phyloP scores from a whole-genome alignment of 2,113 vertebrate species.

The Hypomesus transpacificus region DNA sequence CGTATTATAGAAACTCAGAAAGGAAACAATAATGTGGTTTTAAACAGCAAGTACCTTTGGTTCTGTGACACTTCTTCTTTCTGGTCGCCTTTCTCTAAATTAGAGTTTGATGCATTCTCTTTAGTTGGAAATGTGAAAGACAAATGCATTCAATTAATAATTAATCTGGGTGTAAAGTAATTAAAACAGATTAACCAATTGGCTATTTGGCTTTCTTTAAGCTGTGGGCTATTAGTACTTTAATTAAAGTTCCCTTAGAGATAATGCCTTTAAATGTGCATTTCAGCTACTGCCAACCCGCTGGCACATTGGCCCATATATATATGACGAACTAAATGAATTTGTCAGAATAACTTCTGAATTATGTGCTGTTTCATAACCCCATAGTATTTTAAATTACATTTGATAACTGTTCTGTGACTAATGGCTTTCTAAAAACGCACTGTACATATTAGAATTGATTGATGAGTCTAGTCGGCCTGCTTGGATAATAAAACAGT shows the following conservation, averaged over 20 bases:
- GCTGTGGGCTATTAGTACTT: constrained; percentile 43
- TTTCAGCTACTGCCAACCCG: not conserved
- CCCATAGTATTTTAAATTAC: constrained; percentile 26
- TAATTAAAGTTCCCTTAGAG: constrained; percentile 55
- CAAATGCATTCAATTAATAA: constrained; percentile 41
- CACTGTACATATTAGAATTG: constrained; percentile 1
- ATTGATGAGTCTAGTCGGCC: not conserved
- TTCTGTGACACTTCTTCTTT: not conserved
- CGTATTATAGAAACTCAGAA: constrained; percentile 15
- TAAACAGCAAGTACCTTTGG: not conserved
- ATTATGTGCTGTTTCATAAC: constrained; percentile 31
- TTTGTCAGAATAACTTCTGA: constrained; percentile 18
- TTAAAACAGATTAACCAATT: constrained; percentile 46
- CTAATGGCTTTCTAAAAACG: constrained; percentile 36
- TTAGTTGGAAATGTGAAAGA: constrained; percentile 16
- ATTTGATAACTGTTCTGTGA: constrained; percentile 34
- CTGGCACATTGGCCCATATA: constrained; percentile 24
- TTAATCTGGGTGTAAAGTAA: constrained; percentile 37
- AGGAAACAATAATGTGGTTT: constrained; percentile 24
- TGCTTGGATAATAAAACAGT: not conserved
- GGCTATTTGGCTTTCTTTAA: constrained; percentile 37
- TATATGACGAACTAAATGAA: constrained; percentile 15
- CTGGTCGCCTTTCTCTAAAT: not conserved
- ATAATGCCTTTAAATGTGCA: constrained; percentile 41
- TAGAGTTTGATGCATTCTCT: constrained; percentile 18